Base-by-base conservation (phyloP, 2,888 invertebrate species). In the Nowickia ferox region DNA sequence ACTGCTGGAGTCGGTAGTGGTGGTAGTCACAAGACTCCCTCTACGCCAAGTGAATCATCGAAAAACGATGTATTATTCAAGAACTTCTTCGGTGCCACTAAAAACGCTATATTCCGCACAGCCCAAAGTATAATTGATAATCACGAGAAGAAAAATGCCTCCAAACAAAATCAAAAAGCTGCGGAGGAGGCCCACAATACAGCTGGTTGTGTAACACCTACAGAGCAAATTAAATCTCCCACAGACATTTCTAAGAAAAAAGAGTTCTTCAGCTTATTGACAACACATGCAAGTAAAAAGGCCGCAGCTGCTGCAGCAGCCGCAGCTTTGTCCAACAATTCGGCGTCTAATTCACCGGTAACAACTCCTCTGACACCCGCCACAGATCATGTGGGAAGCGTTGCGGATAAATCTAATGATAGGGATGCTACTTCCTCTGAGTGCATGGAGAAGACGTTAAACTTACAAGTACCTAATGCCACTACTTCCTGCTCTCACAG, bases 111-210 rank as follows among this genome's bases (percentile, higher is more conserved):
- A 11, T 93, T 93, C 76, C 93, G 93, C 44, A 93, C 93, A 15
- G 93, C 93, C n/a, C 93, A 93, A 80, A 93, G 92, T 87, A 93
- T 93, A 44, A 93, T 93, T 38, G 93, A 93, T 53, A 93, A 93
- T 85, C 93, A 93, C 71, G 93, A 93, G 85, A 93, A 93, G 87
- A 93, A 93, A 87, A 93, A 91, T 88, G 91, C 93, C 10, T 91
- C 92, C 46, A 93, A 93, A 86, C 92, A 92, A 84, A 92, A 13
- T 78, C 84, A 59, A 40, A 86, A 80, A 51, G 55, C 78, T 13
- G 11, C 66, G 9, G 86, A 86, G 13, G 86, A 86, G 4, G 30
- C 61, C 8, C 10, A 61, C 8, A 81, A 30, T 6, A 78, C 51
- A 38, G 82, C 44, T 38, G 65, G 84, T 9, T 61, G 76, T 30